Evolutionary conservation across 2,888 invertebrate genomes (phyloP), one percentile per base, ranked within the genome.

Genomic region (Eilema caniola): DNA sequence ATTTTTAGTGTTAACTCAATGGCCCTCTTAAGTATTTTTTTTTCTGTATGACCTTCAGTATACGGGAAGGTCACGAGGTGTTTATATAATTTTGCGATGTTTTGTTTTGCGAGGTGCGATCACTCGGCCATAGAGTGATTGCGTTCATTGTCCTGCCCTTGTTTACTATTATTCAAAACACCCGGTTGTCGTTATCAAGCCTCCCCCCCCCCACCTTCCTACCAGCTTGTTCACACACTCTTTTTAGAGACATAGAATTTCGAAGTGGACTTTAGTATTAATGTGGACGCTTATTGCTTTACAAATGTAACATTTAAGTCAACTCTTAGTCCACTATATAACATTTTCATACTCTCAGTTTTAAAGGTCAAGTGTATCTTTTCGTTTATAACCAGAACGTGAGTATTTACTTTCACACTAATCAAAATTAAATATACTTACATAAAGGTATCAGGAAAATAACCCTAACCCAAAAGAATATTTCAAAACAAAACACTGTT

Each of bases 11-110:
- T 10, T 10, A 53, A 53, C n/a, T 28, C 20, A n/a, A n/a, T 31
- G 28, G 11, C 74, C 74, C 69, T 75, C 74, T 66, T 73, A 73
- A 71, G 72, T 66, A 67, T 75, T 81, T 82, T 81, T n/a, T 71
- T 78, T 81, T 72, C 72, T 74, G 60, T 79, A 69, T 91, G 93
- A 94, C 94, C 94, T 94, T 93, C 90, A 88, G 33, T 67, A 56
- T 72, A 71, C 28, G 83, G 88, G 86, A 94, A 94, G 94, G 94
- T 94, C 94, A 92, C 82, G 85, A 81, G 79, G 78, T 89, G 90
- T 93, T 91, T 92, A 91, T 89, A 90, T 92, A 91, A 92, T 91
- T 90, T 86, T 56, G 78, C 75, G 74, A 79, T 83, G 82, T 83
- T 85, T 85, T 77, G 57, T 61, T 85, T 85, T 77, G 57, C 37